These are phyloP conservation scores for Stenchaetothrips biformis DNA, from an alignment of 2,888 invertebrate species.

Conservation along the genomic window DNA sequence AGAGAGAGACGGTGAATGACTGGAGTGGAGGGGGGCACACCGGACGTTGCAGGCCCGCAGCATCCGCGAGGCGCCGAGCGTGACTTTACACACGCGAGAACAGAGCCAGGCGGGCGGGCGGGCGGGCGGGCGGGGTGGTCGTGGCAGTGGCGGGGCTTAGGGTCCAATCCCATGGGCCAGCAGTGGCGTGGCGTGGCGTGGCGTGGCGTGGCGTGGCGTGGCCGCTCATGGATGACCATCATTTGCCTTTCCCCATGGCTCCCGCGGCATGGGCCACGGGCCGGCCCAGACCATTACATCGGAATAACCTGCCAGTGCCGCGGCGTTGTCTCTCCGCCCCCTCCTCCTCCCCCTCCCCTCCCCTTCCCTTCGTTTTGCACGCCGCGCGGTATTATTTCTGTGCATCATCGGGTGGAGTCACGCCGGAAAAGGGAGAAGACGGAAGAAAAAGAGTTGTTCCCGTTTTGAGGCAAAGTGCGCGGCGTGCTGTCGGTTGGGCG, in stretches of 20 bases:
- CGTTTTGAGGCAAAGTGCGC: background rate
- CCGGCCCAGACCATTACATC: background rate
- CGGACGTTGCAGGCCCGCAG: background rate
- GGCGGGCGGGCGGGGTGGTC: background rate
- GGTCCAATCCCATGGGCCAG: no score
- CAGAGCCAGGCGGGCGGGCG: background rate
- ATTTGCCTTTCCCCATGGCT: background rate
- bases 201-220: background rate
- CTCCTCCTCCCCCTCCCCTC: background rate
- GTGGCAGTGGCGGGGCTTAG: background rate
- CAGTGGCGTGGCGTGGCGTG: background rate
- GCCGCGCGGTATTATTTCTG: background rate
- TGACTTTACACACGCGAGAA: background rate
- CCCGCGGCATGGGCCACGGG: background rate
- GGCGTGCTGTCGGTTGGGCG: background rate
- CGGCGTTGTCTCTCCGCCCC: background rate
- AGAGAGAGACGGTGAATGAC: background rate
- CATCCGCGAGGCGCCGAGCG: background rate
- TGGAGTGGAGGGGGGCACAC: background rate
- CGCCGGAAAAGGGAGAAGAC: no score
- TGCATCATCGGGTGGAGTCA: background rate
- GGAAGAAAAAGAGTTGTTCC: background rate
- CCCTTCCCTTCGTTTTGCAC: background rate
- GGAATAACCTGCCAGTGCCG: background rate
- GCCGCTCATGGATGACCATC: constrained; percentile 9